Evolutionary conservation across 2,888 invertebrate genomes (phyloP).

Genomic region (Acleris literana): DNA sequence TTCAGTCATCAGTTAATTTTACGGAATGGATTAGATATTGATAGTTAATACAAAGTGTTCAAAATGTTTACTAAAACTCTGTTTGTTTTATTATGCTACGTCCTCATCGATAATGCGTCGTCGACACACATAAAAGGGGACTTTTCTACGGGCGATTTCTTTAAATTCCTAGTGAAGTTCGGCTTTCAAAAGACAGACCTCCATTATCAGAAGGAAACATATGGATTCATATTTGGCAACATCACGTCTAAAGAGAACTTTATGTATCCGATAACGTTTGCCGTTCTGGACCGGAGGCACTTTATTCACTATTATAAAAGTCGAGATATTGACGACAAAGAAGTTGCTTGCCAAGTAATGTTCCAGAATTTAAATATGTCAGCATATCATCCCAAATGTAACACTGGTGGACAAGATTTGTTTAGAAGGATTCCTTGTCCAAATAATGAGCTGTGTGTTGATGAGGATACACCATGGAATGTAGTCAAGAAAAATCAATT

Average conservation of each 20-base stretch:
- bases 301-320: slow-evolving; percentile 96
- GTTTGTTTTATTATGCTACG: slow-evolving; percentile 57
- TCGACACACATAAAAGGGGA: slow-evolving; percentile 71
- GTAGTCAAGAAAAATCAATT: slow-evolving; percentile 95
- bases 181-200: slow-evolving; percentile 98
- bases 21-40: slow-evolving; percentile 12
- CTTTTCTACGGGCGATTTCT: slow-evolving; percentile 86
- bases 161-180: slow-evolving; percentile 96
- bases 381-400: slow-evolving; percentile 93
- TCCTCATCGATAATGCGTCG: slow-evolving; percentile 53
- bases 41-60: slow-evolving; percentile 30
- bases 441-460: slow-evolving; percentile 88
- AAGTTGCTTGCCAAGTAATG: slow-evolving; percentile 92
- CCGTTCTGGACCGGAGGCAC: slow-evolving; percentile 94
- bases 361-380: slow-evolving; percentile 91
- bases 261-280: slow-evolving; percentile 89
- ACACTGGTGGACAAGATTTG: slow-evolving; percentile 89
- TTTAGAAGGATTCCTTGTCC: slow-evolving; percentile 94
- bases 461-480: slow-evolving; percentile 93
- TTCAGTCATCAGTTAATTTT: slow-evolving; percentile 3
- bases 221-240: slow-evolving; percentile 98
- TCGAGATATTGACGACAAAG: slow-evolving; percentile 84
- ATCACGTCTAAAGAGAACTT: slow-evolving; percentile 89
- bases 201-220: slow-evolving; percentile 92
- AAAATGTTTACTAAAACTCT: slow-evolving; percentile 65